Evolutionary conservation across 2,797 vertebrate species (phyloP).

Genomic region (Centroberyx gerrardi): DNA sequence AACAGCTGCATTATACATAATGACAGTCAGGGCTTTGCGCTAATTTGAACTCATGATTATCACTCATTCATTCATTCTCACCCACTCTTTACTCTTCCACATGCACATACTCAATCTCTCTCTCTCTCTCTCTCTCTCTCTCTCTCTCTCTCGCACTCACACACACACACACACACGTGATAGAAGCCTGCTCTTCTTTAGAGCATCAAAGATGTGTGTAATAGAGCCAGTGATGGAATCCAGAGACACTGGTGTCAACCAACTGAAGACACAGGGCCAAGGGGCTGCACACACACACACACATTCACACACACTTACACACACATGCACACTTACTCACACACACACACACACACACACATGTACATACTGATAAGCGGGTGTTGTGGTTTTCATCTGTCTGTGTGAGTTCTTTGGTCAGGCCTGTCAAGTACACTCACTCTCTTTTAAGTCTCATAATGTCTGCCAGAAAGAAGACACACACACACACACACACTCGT

Average conservation of each 20-base stretch:
- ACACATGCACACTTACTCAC: no score
- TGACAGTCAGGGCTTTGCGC: no score
- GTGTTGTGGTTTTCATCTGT: no score
- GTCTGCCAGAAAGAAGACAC: no score
- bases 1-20: no score
- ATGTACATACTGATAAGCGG: no score
- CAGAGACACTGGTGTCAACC: background rate
- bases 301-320: background rate
- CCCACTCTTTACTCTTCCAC: background rate
- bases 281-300: background rate
- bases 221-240: constrained; percentile 7
- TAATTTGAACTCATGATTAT: no score
- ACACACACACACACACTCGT: no score
- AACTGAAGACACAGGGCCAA: background rate
- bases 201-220: background rate
- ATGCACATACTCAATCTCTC: background rate
- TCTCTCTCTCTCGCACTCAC: background rate
- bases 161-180: constrained; percentile 6
- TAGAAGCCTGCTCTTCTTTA: background rate
- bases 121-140: no score
- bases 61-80: no score
- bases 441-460: background rate
- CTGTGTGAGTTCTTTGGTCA: background rate
- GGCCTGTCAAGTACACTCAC: background rate
- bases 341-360: no score